Evolutionary conservation across 2,888 invertebrate genomes (phyloP).

Genomic region (Apamea monoglypha): DNA sequence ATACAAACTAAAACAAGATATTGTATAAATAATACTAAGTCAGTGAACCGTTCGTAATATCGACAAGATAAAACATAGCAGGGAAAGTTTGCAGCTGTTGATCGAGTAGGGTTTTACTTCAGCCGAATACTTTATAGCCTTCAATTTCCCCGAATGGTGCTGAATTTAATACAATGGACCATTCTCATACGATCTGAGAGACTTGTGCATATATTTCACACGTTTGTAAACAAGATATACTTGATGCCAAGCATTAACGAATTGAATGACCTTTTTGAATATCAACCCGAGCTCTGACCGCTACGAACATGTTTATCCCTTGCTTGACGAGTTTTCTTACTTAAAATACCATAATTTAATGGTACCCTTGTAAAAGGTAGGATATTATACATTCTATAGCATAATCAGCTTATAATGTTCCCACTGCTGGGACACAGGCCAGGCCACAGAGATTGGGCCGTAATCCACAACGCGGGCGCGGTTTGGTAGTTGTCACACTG

Average conservation of each 20-base stretch:
- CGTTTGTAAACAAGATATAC: conserved; percentile 29
- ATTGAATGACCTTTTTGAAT: conserved; percentile 34
- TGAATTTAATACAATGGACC: conserved; percentile 27
- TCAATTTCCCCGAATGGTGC: conserved; percentile 33
- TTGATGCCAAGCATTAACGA: conserved; percentile 29
- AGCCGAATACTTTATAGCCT: conserved; percentile 30
- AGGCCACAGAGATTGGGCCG: neutral
- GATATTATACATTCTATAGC: neutral
- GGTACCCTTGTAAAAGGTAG: neutral
- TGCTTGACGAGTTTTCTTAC: neutral
- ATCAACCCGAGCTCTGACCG: conserved; percentile 24
- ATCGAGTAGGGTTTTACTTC: conserved; percentile 38
- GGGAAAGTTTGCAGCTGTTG: conserved; percentile 43
- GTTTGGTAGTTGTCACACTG: neutral
- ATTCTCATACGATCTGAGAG: conserved; percentile 3
- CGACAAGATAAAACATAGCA: conserved; percentile 39
- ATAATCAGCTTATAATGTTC: neutral
- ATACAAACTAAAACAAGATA: neutral
- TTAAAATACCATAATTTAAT: neutral
- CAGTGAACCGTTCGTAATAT: conserved; percentile 29
- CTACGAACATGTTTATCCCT: neutral
- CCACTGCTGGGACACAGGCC: neutral
- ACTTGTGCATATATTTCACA: neutral
- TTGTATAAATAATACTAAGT: conserved; percentile 14
- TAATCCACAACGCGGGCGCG: neutral